phyloP scores from a whole-genome alignment of 1,140 invertebrate species.

The Eubasilissa regina region DNA sequence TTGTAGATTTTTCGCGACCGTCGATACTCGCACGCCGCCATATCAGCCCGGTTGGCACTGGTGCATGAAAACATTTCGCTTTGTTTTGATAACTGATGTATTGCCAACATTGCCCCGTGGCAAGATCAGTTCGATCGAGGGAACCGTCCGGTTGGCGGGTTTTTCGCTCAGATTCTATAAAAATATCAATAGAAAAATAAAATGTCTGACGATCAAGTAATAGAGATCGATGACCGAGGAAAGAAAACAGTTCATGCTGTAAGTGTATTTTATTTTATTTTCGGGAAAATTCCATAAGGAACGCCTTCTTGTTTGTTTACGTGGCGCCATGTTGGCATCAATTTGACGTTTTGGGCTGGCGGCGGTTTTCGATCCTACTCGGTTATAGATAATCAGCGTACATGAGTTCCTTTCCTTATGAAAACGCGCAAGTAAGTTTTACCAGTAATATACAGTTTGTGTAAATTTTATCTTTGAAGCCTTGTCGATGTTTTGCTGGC shows the following conservation, averaged over 20 bases:
- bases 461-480: too few species aligned
- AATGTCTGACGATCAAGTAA: constrained; percentile 2
- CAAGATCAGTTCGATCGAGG: constrained; percentile 33
- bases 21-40: neutral
- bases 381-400: neutral
- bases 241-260: constrained; percentile 5
- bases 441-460: too few species aligned
- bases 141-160: neutral
- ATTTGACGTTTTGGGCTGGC: constrained; percentile 43
- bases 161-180: neutral
- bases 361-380: neutral
- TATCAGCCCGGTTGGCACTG: neutral
- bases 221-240: neutral
- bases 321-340: constrained; percentile 55
- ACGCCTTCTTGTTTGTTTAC: constrained; percentile 54
- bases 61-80: constrained; percentile 27
- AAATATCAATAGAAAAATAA: neutral
- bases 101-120: constrained; percentile 44
- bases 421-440: neutral
- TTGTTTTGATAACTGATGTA: constrained; percentile 38
- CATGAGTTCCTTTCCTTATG: constrained; percentile 33
- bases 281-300: constrained; percentile 22
- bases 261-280: constrained; percentile 23
- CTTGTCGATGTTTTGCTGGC: too few species aligned
- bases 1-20: neutral